Base-by-base conservation (phyloP, 2,113 vertebrate genomes). In the Pelvicachromis taeniatus region DNA sequence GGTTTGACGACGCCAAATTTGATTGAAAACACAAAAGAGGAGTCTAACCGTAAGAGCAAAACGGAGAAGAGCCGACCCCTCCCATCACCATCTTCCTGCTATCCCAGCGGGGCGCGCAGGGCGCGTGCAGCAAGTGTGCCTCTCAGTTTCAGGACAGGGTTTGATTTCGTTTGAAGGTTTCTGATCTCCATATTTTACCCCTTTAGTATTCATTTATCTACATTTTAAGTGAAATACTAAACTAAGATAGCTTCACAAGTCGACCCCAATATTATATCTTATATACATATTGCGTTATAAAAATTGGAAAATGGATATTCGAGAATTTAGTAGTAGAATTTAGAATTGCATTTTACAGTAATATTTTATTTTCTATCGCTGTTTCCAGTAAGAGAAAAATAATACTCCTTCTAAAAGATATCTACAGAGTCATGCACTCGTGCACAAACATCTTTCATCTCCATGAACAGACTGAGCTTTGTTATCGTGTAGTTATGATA, bases 111-210 rank as follows among this genome's bases (percentile, higher is more conserved):
- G 29, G 21, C 19, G 78, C 4, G 35, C 77, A 78, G 91, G 88
- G 78, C 95, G 92, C 95, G 94, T 95, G 95, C 92, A 92, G 89
- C 91, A 94, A 95, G 94, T 94, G 94, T 93, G 95, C 92, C 89
- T 90, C 87, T 93, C 68, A 88, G 78, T 85, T 85, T 83, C 84
- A 87, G 78, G 14, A 35, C 48, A 53, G n/a, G 10, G 70, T 58
- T 70, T 61, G 50, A 53, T 13, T 79, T 81, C 63, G 23, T 35
- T 50, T 21, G 40, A 38, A 48, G 9, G 26, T 16, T 19, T n/a
- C 9, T 26, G 11, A 61, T 35, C 48, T 80, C 38, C 19, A 54
- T 12, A 65, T 1, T 14, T 12, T 31, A 80, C 11, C 17, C 12
- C 16, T 79, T 42, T 29, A 3, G 42, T 38, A 50, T 73, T 73